phyloP scores from a whole-genome alignment of 2,113 vertebrate species.

The Turdus rufiventris region DNA sequence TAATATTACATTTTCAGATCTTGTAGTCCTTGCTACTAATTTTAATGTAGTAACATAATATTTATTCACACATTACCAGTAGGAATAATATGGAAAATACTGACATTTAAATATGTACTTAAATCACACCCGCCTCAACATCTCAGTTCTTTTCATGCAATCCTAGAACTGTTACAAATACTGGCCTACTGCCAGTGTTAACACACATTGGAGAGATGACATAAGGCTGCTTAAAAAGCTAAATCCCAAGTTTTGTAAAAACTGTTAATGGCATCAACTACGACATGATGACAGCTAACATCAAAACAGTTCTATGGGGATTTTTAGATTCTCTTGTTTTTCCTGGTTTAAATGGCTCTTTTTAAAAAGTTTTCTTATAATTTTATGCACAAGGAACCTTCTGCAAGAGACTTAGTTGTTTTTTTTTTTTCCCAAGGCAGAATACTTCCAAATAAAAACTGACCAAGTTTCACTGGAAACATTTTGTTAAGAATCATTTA shows the following conservation, averaged over 20 bases:
- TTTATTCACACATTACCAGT: not conserved
- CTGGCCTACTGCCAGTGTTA: slow-evolving; percentile 30
- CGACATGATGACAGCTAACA: not conserved
- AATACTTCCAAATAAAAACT: not conserved
- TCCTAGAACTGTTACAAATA: slow-evolving; percentile 6
- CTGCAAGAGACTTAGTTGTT: not conserved
- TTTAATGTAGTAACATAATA: not conserved
- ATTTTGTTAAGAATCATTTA: not conserved
- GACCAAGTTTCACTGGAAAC: not conserved
- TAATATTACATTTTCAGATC: not conserved
- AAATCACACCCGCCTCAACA: not conserved
- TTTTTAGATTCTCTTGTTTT: not conserved
- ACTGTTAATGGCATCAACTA: slow-evolving; percentile 19
- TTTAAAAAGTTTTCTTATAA: not conserved
- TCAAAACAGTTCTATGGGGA: not conserved
- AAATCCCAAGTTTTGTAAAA: not conserved
- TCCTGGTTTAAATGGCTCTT: not conserved
- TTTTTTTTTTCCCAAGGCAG: not conserved
- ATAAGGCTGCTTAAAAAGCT: slow-evolving; percentile 28
- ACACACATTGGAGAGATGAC: not conserved
- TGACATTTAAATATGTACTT: not conserved
- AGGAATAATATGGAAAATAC: not conserved
- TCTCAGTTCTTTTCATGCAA: not conserved
- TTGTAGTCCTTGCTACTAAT: not conserved
- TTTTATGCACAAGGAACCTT: not conserved